phyloP scores from a whole-genome alignment of 2,888 invertebrate genomes.

The Drosophila nr. perissopoda region DNA sequence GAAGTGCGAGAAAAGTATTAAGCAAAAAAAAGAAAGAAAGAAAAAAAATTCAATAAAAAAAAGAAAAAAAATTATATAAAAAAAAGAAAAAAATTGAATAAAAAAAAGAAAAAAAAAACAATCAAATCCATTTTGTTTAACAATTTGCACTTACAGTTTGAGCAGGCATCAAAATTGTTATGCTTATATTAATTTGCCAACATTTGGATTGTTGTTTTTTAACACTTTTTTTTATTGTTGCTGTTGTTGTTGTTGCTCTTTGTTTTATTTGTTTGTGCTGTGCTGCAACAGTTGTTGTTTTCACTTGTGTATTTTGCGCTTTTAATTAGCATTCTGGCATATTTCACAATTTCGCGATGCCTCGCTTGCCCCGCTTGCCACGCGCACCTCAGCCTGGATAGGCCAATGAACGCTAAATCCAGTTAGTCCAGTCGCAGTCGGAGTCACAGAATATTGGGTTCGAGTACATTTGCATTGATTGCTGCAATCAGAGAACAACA shows the following conservation, averaged over 20 bases:
- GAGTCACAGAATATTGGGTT: neutral
- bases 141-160: conserved; percentile 55
- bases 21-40: neutral
- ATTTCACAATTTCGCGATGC: neutral
- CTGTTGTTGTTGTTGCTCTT: neutral
- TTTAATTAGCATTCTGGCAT: conserved; percentile 48
- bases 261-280: conserved; percentile 7
- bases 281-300: conserved; percentile 30
- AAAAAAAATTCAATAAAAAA: neutral
- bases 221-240: neutral
- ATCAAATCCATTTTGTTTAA: conserved; percentile 35
- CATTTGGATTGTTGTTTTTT: conserved; percentile 8
- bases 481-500: conserved; percentile 32
- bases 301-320: conserved; percentile 22
- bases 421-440: conserved; percentile 14
- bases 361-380: neutral
- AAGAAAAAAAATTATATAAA: neutral
- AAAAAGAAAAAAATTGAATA: neutral
- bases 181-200: conserved; percentile 50
- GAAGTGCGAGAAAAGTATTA: conserved; percentile 6
- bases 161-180: conserved; percentile 54
- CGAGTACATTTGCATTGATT: conserved; percentile 62
- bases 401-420: conserved; percentile 28
- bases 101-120: neutral
- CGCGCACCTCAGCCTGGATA: neutral